Base-by-base conservation (phyloP, 2,113 vertebrate genomes). In the Prochilodus magdalenae region DNA sequence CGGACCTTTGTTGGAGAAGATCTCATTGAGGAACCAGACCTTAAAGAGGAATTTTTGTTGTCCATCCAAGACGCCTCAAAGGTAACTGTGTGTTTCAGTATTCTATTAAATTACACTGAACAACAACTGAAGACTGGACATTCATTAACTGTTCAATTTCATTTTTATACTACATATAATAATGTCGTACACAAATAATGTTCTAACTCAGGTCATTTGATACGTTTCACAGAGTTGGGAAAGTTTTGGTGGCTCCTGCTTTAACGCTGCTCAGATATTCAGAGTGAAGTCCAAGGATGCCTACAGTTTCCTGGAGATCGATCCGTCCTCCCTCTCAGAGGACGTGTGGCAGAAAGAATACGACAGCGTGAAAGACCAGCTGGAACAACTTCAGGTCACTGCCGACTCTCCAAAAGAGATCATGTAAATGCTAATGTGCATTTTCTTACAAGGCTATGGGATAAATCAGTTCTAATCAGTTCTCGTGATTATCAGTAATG, bases 301-400 rank as follows among this genome's bases (percentile, higher is more conserved):
- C 69, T 83, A 83, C 70, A 67, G 12, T 44, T 83, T 83, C 60
- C 59, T 83, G 69, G 82, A 78, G 69, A 51, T 65, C 30, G 53
- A 22, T 11, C 75, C 75, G 12, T 73, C 75, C n/a, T 73, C 44
- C 5, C 20, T 78, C 15, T 73, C 7, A 36, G 15, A 55, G 26
- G 24, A 44, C 6, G 49, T 55, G 24, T 78, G 75, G 82, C n/a
- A 67, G 70, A 36, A 40, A 55, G 20, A 59, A 13, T 83, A 83
- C 18, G 29, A 78, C 30, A 0, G 14, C 36, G 57, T 83, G 8
- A 71, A 62, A 24, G 11, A 47, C 16, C 12, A 29, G 30, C 74
- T 83, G n/a, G n/a, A n/a, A n/a, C n/a, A n/a, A n/a, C n/a, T n/a
- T n/a, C n/a, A n/a, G n/a, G n/a, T n/a, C n/a, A n/a, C n/a, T n/a